Evolutionary conservation across 1,140 invertebrate species (phyloP), one percentile per base, ranked within the genome.

Genomic region (Aphelenchoides fujianensis): DNA sequence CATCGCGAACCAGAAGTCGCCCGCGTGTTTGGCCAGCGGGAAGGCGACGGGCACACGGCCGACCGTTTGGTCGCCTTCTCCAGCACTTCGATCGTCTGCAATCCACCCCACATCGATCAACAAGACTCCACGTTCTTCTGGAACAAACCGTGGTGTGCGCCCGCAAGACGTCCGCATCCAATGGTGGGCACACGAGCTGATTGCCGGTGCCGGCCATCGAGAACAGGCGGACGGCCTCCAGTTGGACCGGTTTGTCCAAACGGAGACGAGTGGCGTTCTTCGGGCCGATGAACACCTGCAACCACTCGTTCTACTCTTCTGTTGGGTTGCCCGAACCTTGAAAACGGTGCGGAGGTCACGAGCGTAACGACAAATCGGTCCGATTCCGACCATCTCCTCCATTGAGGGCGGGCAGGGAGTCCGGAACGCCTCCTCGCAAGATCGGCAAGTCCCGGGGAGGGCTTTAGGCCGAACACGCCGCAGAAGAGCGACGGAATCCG

Each of bases 401-500:
- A 57, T 9, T 23, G 71, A 72, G 69, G 30, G 63, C 69, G 1
- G 57, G 63, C n/a, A 67, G 57, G 32, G 63, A 55, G 19, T 32
- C 36, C 35, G 55, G 81, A 73, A 70, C 71, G 57, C 72, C 71
- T 34, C 70, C 81, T 54, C 31, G 64, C 36, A 31, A 75, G 12
- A 16, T 73, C 34, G 72, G 71, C 61, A 34, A 63, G 23, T 19
- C 28, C 74, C 88, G 79, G 89, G 89, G 0, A 91, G 90, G 93
- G 91, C 85, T 95, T 97, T 85, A 97, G 93, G 9, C 94, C 94
- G 85, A 94, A 97, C 55, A 97, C 28, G 52, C 95, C 94, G 86
- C 93, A 95, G 82, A 96, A 97, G 79, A 92, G 94, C 7, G 91
- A 88, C 0, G 94, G 95, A 89, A 97, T 94, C 36, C 95, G 89